Percentiles rank a stretch among this genome's conserved stretches.
These are phyloP conservation scores for Drosophila leontia DNA, from an alignment of 1,140 invertebrate genomes.

Conservation along the genomic window DNA sequence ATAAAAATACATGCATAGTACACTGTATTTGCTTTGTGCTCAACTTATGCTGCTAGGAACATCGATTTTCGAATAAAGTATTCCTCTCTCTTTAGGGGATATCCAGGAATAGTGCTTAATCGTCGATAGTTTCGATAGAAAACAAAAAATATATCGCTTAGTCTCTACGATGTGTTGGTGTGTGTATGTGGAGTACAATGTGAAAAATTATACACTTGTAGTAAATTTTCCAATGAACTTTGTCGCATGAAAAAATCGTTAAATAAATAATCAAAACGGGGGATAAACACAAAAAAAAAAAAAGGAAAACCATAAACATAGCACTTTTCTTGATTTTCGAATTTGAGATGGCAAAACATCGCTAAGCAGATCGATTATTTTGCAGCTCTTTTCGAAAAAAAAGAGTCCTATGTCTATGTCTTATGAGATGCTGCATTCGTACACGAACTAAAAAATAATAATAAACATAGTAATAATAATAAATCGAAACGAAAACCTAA, in stretches of 20 bases:
- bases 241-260: slow-evolving; percentile 44
- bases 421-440: slow-evolving; percentile 71
- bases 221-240: slow-evolving; percentile 73
- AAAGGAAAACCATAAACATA: slow-evolving; percentile 10
- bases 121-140: slow-evolving; percentile 36
- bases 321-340: slow-evolving; percentile 7
- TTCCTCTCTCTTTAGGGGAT: slow-evolving; percentile 8
- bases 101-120: slow-evolving; percentile 21
- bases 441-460: slow-evolving; percentile 7
- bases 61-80: slow-evolving; percentile 55
- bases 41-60: slow-evolving; percentile 66
- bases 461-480: slow-evolving; percentile 8
- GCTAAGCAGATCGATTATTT: background rate
- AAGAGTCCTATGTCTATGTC: background rate
- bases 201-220: slow-evolving; percentile 65
- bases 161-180: slow-evolving; percentile 1
- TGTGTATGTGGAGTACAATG: slow-evolving; percentile 45
- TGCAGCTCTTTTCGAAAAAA: background rate
- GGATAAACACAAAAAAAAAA: slow-evolving; percentile 1
- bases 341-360: background rate
- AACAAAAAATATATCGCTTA: slow-evolving; percentile 44
- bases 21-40: slow-evolving; percentile 36
- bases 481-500: slow-evolving; percentile 25
- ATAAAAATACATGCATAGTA: slow-evolving; percentile 43
- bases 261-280: slow-evolving; percentile 58